Percentiles rank a stretch among this genome's conserved stretches.
Evolutionary conservation across 30 jellyfish, hydroid and myxozoan species (phyloP).

Genomic region (Haliclystus octoradiatus): DNA sequence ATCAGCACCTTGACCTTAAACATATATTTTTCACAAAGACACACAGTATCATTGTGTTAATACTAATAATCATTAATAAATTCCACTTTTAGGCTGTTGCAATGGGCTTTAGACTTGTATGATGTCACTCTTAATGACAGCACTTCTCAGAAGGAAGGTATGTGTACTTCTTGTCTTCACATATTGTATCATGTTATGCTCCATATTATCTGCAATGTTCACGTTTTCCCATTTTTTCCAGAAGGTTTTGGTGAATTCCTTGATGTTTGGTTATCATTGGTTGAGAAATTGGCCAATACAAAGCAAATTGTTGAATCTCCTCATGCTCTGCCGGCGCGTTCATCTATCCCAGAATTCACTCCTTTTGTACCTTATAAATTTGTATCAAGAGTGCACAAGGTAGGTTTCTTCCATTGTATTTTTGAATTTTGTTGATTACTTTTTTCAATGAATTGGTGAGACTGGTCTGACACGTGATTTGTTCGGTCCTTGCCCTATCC

Average conservation of each 20-base stretch:
- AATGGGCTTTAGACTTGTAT: background rate
- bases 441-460: too few relatives aligned
- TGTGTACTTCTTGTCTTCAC: too few relatives aligned
- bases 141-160: background rate
- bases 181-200: too few relatives aligned
- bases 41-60: too few relatives aligned
- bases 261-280: conserved; percentile 72
- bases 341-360: conserved; percentile 60
- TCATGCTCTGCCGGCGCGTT: conserved; percentile 66
- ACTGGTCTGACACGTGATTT: background rate
- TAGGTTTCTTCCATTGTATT: conserved; percentile 1
- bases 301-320: conserved; percentile 66
- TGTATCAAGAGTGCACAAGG: conserved; percentile 65
- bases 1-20: too few relatives aligned
- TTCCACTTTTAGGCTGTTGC: background rate
- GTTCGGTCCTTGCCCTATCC: background rate
- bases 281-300: conserved; percentile 71
- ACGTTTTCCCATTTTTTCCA: too few relatives aligned
- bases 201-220: too few relatives aligned
- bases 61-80: too few relatives aligned
- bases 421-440: too few relatives aligned
- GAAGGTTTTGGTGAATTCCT: conserved; percentile 75
- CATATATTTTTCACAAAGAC: too few relatives aligned
- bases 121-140: background rate
- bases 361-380: conserved; percentile 58